Base-by-base conservation (phyloP, 2,797 vertebrate species). In the Amniataba percoides region DNA sequence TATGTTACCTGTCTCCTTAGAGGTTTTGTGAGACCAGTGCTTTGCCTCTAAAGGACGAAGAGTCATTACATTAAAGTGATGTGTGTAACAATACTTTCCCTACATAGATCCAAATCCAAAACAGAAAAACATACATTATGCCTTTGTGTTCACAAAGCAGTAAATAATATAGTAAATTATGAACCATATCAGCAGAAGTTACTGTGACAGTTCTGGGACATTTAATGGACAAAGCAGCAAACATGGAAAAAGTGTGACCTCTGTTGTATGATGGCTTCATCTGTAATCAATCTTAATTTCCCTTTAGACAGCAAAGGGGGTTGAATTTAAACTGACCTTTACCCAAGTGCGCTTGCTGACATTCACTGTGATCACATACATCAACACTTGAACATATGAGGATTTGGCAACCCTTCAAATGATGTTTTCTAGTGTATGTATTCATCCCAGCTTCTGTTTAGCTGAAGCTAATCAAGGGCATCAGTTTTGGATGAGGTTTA, bases 291-390 rank as follows among this genome's bases (percentile, higher is more conserved):
- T 86, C 68, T 62, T 69, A 53, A 74, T 77, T 76, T 62, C 52
- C 56, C 65, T 49, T 76, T 58, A 59, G 57, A 60, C 52, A 34
- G 42, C 1, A 0, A 31, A 31, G 61, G 13, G n/a, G 34, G 81
- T 77, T 79, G 57, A 72, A 74, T 88, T 80, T 84, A 66, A 82
- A 65, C 78, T 84, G 83, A 84, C 83, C 85, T 89, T 87, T 80
- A 74, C 21, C 63, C 74, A 3, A 5, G 49, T 39, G 61, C 49
- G 60, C 49, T 72, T 70, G 25, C 19, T 49, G 60, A 62, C 71
- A 79, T 77, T 78, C 64, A 53, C 18, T 34, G 55, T 45, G 43
- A 65, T 71, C 42, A 46, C 43, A 67, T 19, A 68, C 66, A 62
- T 74, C 68, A 84, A 69, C 68, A 74, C 52, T 49, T n/a, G 42